Percentiles rank a stretch among this genome's conserved stretches.
These are phyloP conservation scores for Chlorodrepanis virens DNA, from an alignment of 2,113 vertebrate species.

Conservation along the genomic window DNA sequence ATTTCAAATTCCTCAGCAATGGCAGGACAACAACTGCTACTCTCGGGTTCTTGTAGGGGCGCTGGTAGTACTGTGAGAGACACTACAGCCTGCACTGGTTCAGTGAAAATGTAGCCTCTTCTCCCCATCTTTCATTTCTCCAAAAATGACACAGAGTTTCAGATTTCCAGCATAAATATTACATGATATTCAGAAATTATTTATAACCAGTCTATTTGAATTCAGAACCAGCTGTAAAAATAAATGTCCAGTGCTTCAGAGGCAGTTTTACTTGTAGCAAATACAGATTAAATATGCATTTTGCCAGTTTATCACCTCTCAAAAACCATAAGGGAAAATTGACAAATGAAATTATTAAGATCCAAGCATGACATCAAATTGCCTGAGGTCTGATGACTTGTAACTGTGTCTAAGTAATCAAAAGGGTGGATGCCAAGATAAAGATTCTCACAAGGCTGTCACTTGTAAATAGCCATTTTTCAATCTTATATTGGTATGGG, in stretches of 20 bases:
- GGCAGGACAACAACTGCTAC: not conserved
- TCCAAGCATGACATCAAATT: not conserved
- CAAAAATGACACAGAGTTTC: not conserved
- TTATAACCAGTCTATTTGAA: conserved; percentile 10
- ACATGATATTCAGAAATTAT: conserved; percentile 28
- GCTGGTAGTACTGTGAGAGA: fast-evolving
- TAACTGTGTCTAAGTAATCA: not conserved
- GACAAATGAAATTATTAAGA: not conserved
- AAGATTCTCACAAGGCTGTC: not conserved
- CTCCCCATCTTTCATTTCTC: not conserved
- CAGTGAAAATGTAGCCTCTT: not conserved
- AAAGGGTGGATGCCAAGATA: not conserved
- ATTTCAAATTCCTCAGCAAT: not conserved
- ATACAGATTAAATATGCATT: conserved; percentile 25
- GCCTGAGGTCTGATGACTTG: not conserved
- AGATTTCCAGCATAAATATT: conserved; percentile 48
- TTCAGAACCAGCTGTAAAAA: conserved; percentile 28
- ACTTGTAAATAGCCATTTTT: not conserved
- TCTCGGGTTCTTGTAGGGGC: not conserved
- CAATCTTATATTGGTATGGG: not conserved
- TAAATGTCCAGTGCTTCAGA: conserved; percentile 22
- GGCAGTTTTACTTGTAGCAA: conserved; percentile 9
- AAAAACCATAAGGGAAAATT: not conserved
- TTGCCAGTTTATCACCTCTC: not conserved
- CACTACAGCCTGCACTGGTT: not conserved